These are phyloP conservation scores for Mastacembelus armatus DNA, from an alignment of 2,797 vertebrate species.

Conservation along the genomic window DNA sequence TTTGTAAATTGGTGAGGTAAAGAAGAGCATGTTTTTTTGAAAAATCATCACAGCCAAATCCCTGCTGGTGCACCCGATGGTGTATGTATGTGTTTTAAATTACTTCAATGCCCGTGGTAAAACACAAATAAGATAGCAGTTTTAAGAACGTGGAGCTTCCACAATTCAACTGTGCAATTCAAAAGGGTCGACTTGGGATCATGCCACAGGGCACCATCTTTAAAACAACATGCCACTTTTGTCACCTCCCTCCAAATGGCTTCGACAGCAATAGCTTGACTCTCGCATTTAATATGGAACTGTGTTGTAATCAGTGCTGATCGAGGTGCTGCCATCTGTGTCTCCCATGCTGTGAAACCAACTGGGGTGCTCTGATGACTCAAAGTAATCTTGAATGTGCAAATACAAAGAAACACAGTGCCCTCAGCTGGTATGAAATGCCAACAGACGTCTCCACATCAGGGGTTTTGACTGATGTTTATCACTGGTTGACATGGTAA, in stretches of 20 bases:
- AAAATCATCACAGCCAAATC: neutral
- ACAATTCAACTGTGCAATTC: neutral
- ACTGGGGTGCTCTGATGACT: conserved; percentile 64
- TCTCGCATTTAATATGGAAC: conserved; percentile 39
- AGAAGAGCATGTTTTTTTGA: neutral
- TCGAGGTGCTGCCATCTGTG: conserved; percentile 55
- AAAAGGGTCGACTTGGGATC: neutral
- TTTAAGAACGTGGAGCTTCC: too few species aligned
- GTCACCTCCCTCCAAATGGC: conserved; percentile 45
- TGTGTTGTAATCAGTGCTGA: conserved; percentile 42
- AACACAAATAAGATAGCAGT: too few species aligned
- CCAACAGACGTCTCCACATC: conserved; percentile 2
- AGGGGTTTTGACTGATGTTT: neutral
- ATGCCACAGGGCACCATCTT: conserved; percentile 25
- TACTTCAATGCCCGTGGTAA: neutral
- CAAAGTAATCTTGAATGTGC: conserved; percentile 5
- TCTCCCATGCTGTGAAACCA: conserved; percentile 66
- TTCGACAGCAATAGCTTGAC: conserved; percentile 10
- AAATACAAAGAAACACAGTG: conserved; percentile 47
- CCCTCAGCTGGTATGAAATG: conserved; percentile 60
- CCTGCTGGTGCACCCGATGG: neutral
- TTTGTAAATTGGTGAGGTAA: neutral
- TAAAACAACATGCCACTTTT: conserved; percentile 50
- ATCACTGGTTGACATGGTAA: too few species aligned
- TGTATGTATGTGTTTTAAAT: too few species aligned